phyloP scores from a whole-genome alignment of 2,888 invertebrate genomes.

The Leptinotarsa juncta region DNA sequence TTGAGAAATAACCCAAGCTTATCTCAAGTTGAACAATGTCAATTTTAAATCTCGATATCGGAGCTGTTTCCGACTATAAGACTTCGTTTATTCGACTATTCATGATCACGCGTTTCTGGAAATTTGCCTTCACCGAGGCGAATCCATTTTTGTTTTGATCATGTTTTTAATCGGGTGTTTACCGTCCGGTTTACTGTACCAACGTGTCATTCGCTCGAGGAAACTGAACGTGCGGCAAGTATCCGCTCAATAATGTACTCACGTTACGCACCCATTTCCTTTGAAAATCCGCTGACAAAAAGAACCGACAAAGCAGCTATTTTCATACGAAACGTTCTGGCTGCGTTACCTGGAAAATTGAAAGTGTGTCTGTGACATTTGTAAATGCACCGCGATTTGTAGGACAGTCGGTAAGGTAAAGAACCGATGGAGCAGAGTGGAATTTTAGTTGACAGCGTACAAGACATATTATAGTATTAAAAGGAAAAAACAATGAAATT shows the following conservation, averaged over 20 bases:
- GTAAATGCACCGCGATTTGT: slow-evolving; percentile 8
- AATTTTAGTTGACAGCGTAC: neutral
- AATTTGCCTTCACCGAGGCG: neutral
- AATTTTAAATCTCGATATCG: no score
- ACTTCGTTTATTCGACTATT: neutral
- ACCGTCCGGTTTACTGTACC: slow-evolving; percentile 11
- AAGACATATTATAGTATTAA: neutral
- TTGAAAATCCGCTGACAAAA: slow-evolving; percentile 31
- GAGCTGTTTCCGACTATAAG: no score
- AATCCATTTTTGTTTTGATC: neutral
- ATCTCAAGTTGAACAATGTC: no score
- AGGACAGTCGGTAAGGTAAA: neutral
- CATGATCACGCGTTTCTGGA: neutral
- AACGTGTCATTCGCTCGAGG: slow-evolving; percentile 12
- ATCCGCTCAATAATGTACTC: slow-evolving; percentile 6
- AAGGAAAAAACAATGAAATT: no score
- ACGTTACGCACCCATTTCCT: slow-evolving; percentile 34
- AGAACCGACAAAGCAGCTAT: slow-evolving; percentile 32
- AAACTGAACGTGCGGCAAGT: neutral
- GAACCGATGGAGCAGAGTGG: neutral
- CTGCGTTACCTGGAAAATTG: slow-evolving; percentile 21
- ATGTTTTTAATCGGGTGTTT: neutral
- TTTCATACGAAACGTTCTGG: slow-evolving; percentile 18
- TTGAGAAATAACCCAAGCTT: no score
- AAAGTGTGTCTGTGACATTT: slow-evolving; percentile 26